Evolutionary conservation across 1,140 invertebrate genomes (phyloP), one percentile per base, ranked within the genome.

Genomic region (Drosophila mauritiana): DNA sequence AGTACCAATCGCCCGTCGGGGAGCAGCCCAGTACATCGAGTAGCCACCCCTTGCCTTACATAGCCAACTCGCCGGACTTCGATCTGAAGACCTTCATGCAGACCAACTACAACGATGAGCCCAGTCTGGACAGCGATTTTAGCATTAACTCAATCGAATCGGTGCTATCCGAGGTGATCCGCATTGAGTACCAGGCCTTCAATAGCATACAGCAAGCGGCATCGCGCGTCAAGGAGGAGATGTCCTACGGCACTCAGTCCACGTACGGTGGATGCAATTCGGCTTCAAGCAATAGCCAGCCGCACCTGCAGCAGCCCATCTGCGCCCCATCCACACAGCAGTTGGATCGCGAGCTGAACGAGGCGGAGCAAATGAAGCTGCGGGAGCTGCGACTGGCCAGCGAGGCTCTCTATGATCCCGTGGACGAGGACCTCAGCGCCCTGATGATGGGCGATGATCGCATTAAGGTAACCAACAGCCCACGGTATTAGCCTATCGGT

Each of bases 301-400:
- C 63, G 59, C 63, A 73, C 40, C 70, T 82, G 7, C 90, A 90
- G 34, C 86, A 82, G 20, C 80, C 78, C 10, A 84, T 80, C 27
- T 83, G 78, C 53, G 73, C 80, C 1, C 90, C 90, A 0, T 90
- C 90, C 8, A 89, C 46, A 51, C 37, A 53, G 25, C 74, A 78
- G 93, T 94, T 62, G 94, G 93, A 94, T 12, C 93, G 95, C 43
- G 95, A 96, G 90, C 93, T 97, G 3, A 97, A 97, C 91, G 96
- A 97, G 91, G 95, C 96, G 11, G 97, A 97, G 92, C 93, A 95
- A 78, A 95, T 95, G 11, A 97, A 97, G 92, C 91, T 98, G 40
- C 96, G 96, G 73, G 97, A 98, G 92, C 92, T 98, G 15, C 95
- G 97, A 46, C 94, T 97, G 2, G 97, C 97, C 1, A 97, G 97